Base-by-base conservation (phyloP, 2,888 invertebrate genomes). In the Hedya salicella region DNA sequence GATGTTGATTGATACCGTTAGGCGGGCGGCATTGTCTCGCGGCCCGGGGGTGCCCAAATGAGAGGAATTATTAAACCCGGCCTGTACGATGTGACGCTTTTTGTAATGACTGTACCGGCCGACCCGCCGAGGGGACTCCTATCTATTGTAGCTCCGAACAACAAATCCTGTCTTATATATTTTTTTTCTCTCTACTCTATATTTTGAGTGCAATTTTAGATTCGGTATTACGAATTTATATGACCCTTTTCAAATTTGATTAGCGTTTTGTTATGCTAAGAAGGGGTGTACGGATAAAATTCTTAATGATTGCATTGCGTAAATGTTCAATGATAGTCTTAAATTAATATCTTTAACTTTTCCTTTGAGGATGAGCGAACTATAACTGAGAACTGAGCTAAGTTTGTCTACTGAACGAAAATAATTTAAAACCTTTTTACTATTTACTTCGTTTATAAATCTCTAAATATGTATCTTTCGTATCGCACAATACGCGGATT, bases 1-100 rank as follows among this genome's bases (percentile, higher is more conserved):
- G 91, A 92, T 91, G 90, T 92, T 92, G 92, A 92, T 92, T 92
- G 92, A 92, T 92, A 91, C 91, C 88, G 91, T 91, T 89, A 91
- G 90, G 82, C 84, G 82, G 82, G 85, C 82, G 81, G 85, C 85
- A 90, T 91, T 91, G 91, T 90, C 87, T 89, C 82, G 86, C 80
- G 78, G 76, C 81, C 81, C 84, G 83, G 85, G 90, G 91, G 88
- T 80, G 79, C 84, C 82, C 87, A 85, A 89, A 88, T 88, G 90
- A 91, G 89, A 86, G 85, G 87, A 91, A 91, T 92, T 91, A 91
- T 91, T 89, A 88, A 91, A 88, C 84, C 84, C 79, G 86, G 81
- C 84, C 82, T 83, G 82, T 82, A 78, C 79, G 83, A 87, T 87
- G 88, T 87, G 90, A 88, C 89, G 89, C 87, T 89, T 90, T 91